Conservation (phyloP, 2,888 invertebrate species). For the Lepidochrysops patricia region DNA sequence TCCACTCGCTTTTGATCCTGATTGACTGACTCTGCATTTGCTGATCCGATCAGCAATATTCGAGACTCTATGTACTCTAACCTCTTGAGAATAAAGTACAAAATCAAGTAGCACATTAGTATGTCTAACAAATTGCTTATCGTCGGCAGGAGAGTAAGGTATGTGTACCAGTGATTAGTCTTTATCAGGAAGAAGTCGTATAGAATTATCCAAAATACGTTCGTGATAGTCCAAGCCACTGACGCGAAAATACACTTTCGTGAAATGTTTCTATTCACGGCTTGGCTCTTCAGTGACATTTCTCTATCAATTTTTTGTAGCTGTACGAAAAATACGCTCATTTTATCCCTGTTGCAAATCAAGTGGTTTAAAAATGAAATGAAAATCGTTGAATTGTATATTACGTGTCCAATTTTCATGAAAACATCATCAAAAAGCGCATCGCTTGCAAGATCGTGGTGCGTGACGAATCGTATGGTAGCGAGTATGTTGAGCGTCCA, state of each 20-base stretch:
- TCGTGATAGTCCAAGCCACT: constrained; percentile 12
- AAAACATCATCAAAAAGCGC: constrained; percentile 16
- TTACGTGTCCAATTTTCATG: constrained; percentile 24
- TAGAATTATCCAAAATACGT: constrained; percentile 10
- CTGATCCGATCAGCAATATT: constrained; percentile 22
- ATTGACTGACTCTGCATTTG: constrained; percentile 20
- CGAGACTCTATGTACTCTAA: constrained; percentile 10
- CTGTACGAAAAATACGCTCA: constrained; percentile 43
- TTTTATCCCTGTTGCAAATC: constrained; percentile 20
- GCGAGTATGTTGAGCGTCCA: constrained; percentile 23
- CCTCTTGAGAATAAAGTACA: constrained; percentile 3
- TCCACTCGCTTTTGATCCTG: neutral
- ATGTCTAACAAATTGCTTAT: neutral
- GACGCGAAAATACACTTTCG: constrained; percentile 15
- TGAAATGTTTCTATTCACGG: constrained; percentile 30
- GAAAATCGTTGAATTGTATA: neutral
- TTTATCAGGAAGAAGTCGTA: neutral
- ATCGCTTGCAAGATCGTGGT: constrained; percentile 29
- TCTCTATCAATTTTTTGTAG: constrained; percentile 45
- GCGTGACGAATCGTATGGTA: neutral
- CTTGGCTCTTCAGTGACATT: constrained; percentile 32
- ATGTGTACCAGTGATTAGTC: neutral
- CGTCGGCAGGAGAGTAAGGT: neutral
- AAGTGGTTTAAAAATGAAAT: neutral
- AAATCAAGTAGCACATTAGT: neutral